These are phyloP conservation scores for Argyresthia goedartella DNA, from an alignment of 2,888 invertebrate genomes.

Conservation along the genomic window DNA sequence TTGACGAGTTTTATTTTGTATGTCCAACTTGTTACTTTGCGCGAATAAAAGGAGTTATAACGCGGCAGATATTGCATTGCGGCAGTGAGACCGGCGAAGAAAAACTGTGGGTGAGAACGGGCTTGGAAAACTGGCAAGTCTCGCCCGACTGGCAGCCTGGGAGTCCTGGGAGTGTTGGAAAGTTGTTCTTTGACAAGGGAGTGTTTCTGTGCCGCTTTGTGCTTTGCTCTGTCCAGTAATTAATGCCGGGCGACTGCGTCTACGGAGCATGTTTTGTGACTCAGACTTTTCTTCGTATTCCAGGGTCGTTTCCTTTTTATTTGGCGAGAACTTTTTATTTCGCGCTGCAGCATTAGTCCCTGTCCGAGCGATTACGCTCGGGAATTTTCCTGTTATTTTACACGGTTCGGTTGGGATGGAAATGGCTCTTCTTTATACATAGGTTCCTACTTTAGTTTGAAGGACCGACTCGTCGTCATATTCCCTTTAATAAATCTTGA, in stretches of 20 bases:
- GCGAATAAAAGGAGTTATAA: conserved; percentile 28
- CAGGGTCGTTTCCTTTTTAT: too few species aligned
- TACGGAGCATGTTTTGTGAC: conserved; percentile 18
- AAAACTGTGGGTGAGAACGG: background rate
- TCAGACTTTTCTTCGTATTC: background rate
- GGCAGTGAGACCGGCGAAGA: background rate
- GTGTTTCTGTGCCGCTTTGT: conserved; percentile 23
- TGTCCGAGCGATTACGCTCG: too few species aligned
- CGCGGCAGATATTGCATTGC: conserved; percentile 11
- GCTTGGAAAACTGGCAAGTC: too few species aligned
- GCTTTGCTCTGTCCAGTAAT: conserved; percentile 36
- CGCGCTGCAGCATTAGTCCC: too few species aligned
- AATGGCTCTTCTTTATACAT: too few species aligned
- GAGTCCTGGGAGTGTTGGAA: conserved; percentile 12
- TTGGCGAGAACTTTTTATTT: too few species aligned
- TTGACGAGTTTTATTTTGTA: background rate
- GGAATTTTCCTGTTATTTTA: background rate
- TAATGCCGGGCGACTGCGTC: conserved; percentile 41
- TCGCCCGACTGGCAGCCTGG: too few species aligned
- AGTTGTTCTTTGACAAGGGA: conserved; percentile 42
- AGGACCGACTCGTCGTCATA: too few species aligned
- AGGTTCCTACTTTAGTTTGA: too few species aligned
- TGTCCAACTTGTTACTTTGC: conserved; percentile 14
- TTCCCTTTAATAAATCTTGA: too few species aligned
- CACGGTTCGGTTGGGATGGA: background rate